Evolutionary conservation across 2,888 invertebrate species (phyloP).

Genomic region (Philhelius pedissequus): DNA sequence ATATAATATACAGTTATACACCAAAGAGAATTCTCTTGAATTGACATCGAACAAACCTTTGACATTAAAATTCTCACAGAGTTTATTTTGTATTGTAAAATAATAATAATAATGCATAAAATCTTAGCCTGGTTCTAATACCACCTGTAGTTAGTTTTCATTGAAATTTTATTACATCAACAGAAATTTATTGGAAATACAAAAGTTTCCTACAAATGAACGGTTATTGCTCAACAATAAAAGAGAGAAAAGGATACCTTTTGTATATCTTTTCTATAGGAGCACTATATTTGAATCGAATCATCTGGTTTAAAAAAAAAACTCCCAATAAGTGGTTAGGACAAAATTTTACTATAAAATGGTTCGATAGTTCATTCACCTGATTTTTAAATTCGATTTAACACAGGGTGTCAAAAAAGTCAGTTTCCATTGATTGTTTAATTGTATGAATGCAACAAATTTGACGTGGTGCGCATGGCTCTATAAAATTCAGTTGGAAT

Average conservation of each 20-base stretch:
- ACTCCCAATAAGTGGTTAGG: too few relatives aligned
- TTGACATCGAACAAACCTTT: slow-evolving; percentile 22
- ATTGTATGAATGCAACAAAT: too few relatives aligned
- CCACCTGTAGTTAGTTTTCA: slow-evolving; percentile 13
- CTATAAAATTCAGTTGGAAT: too few relatives aligned
- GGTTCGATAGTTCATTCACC: too few relatives aligned
- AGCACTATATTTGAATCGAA: too few relatives aligned
- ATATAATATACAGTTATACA: not conserved
- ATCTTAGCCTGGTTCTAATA: not conserved
- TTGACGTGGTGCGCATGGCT: too few relatives aligned
- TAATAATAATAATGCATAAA: not conserved
- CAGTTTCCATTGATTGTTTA: too few relatives aligned
- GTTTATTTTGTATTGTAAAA: not conserved
- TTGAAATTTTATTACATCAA: not conserved
- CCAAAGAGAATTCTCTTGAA: slow-evolving; percentile 11
- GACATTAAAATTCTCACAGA: slow-evolving; percentile 20
- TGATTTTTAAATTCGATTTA: too few relatives aligned
- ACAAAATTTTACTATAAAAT: too few relatives aligned
- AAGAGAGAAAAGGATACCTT: not conserved
- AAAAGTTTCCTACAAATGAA: not conserved
- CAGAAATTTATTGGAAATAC: not conserved
- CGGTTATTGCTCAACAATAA: not conserved
- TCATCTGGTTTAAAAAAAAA: too few relatives aligned
- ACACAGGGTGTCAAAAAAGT: too few relatives aligned
- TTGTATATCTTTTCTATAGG: too few relatives aligned